A percentile compares a stretch with the other conserved stretches of the same genome.
Conservation (phyloP, 2,113 vertebrate genomes). For the Cygnus buccinator region DNA sequence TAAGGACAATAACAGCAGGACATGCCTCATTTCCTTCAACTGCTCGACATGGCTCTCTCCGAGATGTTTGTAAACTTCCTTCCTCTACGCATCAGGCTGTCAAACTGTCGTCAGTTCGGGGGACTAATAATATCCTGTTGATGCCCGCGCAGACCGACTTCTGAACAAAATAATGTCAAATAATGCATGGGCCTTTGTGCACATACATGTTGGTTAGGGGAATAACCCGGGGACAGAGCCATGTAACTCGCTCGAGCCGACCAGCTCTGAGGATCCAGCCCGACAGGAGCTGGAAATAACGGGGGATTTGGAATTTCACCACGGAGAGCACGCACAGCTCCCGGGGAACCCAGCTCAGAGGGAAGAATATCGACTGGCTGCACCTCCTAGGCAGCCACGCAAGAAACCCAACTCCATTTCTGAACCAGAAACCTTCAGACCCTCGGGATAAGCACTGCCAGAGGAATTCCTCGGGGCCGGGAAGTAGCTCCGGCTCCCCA, state of each 20-base stretch:
- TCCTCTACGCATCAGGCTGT: slow-evolving; percentile 74
- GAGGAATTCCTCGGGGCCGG: neutral
- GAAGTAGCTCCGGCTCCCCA: neutral
- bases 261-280: neutral
- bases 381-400: fast-evolving
- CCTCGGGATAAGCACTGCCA: fast-evolving
- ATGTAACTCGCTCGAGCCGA: neutral
- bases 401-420: fast-evolving
- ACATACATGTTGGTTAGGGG: neutral
- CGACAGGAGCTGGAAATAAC: fast-evolving
- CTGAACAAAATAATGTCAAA: neutral
- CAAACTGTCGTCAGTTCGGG: slow-evolving; percentile 76
- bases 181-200: neutral
- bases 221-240: neutral
- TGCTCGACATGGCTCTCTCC: slow-evolving; percentile 62
- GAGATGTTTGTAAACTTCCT: slow-evolving; percentile 79
- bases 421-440: neutral
- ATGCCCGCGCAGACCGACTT: slow-evolving; percentile 29
- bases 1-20: slow-evolving; percentile 82
- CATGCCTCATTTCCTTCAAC: slow-evolving; percentile 81
- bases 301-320: fast-evolving
- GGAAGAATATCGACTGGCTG: fast-evolving
- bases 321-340: neutral
- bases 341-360: fast-evolving
- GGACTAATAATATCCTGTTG: slow-evolving; percentile 80